A percentile compares a stretch with the other conserved stretches of the same genome.
These are phyloP conservation scores for Amiota mariae DNA, from an alignment of 2,888 invertebrate genomes.

Conservation along the genomic window DNA sequence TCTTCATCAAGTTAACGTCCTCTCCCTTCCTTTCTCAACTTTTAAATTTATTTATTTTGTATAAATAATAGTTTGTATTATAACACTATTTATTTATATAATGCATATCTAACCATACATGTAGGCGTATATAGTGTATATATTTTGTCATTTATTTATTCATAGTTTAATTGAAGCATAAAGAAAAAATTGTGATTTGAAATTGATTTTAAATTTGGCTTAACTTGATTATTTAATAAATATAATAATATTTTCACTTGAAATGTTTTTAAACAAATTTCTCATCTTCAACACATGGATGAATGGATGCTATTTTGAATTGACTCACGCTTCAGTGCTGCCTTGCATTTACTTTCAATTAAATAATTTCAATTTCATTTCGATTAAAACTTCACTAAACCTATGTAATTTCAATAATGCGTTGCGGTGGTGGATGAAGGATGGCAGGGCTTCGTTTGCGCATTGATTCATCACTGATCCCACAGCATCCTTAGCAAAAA, in stretches of 20 bases:
- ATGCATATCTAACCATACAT: too few relatives aligned
- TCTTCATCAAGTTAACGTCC: background rate
- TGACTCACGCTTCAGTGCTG: slow-evolving; percentile 20
- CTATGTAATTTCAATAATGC: slow-evolving; percentile 23
- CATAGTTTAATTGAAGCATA: too few relatives aligned
- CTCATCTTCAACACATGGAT: background rate
- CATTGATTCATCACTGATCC: slow-evolving; percentile 6
- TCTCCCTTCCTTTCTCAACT: too few relatives aligned
- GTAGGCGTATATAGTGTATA: too few relatives aligned
- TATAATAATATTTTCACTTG: background rate
- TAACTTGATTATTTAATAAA: too few relatives aligned
- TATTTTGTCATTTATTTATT: too few relatives aligned
- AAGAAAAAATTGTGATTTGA: too few relatives aligned
- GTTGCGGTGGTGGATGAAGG: slow-evolving; percentile 4
- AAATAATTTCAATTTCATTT: slow-evolving; percentile 30
- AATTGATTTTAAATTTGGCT: too few relatives aligned
- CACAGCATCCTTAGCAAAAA: slow-evolving; percentile 17
- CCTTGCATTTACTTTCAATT: slow-evolving; percentile 19
- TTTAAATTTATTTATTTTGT: too few relatives aligned
- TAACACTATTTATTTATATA: too few relatives aligned
- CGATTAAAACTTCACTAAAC: slow-evolving; percentile 30
- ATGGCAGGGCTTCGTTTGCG: background rate
- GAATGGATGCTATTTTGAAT: background rate
- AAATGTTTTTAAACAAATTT: background rate
- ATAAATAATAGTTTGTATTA: too few relatives aligned